Conservation (phyloP, 2,797 vertebrate genomes). For the Poecilia wingei region DNA sequence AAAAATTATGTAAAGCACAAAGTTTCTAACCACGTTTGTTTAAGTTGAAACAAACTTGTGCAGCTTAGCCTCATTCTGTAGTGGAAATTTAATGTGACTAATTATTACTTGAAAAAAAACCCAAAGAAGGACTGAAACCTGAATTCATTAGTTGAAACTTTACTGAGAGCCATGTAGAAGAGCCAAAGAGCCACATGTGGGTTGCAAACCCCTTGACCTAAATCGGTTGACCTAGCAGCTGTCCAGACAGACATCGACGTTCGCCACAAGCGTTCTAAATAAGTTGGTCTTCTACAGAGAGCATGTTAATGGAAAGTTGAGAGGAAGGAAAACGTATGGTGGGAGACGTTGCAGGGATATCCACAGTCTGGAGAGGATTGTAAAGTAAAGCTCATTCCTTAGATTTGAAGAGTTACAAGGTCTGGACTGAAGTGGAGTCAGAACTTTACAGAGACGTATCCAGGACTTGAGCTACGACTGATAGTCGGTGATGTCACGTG, state of each 20-base stretch:
- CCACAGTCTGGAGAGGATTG: neutral
- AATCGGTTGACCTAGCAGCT: neutral
- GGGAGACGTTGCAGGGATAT: neutral
- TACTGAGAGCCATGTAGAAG: no score
- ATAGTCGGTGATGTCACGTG: no score
- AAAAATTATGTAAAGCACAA: no score
- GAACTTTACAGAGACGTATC: neutral
- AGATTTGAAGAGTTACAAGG: neutral
- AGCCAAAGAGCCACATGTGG: no score
- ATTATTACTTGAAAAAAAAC: no score
- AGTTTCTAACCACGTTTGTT: no score
- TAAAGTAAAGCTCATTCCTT: neutral
- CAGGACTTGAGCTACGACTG: neutral
- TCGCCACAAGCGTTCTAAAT: neutral
- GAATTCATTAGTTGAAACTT: no score
- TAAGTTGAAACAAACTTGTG: no score
- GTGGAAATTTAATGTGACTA: no score
- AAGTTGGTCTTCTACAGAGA: neutral
- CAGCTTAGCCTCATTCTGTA: no score
- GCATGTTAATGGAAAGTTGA: neutral
- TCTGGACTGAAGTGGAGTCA: neutral
- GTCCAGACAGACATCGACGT: neutral
- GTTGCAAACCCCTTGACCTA: no score
- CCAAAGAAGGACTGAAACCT: no score
- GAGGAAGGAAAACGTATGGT: neutral